A percentile compares a stretch with the other conserved stretches of the same genome.
These are phyloP conservation scores for Caradrina clavipalpis DNA, from an alignment of 2,888 invertebrate species.

Conservation along the genomic window DNA sequence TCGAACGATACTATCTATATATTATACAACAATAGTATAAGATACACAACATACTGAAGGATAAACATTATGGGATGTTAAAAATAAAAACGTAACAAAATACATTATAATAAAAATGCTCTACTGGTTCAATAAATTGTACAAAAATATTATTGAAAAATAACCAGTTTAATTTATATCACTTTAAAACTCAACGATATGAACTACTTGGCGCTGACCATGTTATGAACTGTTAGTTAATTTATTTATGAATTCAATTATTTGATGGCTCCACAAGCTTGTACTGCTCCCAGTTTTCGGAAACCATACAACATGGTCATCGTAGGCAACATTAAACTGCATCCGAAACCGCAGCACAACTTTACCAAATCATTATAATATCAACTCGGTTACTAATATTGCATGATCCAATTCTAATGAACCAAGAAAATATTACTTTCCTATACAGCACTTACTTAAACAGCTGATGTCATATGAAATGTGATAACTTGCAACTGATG, in stretches of 20 bases:
- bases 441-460: slow-evolving; percentile 29
- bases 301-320: slow-evolving; percentile 20
- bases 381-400: slow-evolving; percentile 66
- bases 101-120: slow-evolving; percentile 67
- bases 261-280: slow-evolving; percentile 42
- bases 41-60: slow-evolving; percentile 59
- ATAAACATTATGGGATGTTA: slow-evolving; percentile 59
- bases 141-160: slow-evolving; percentile 66
- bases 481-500: slow-evolving; percentile 42
- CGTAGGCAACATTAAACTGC: slow-evolving; percentile 33
- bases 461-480: slow-evolving; percentile 37
- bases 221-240: slow-evolving; percentile 46
- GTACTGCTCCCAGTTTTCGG: slow-evolving; percentile 25
- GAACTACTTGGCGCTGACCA: slow-evolving; percentile 42
- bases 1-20: slow-evolving; percentile 47
- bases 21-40: slow-evolving; percentile 58
- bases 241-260: slow-evolving; percentile 42
- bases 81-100: slow-evolving; percentile 67
- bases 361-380: slow-evolving; percentile 67
- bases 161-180: slow-evolving; percentile 57
- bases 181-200: slow-evolving; percentile 42
- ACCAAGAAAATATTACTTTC: slow-evolving; percentile 45
- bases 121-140: slow-evolving; percentile 68
- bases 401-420: slow-evolving; percentile 56
- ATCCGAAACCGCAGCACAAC: slow-evolving; percentile 47